These are phyloP conservation scores for Hylaeus volcanicus DNA, from an alignment of 1,140 invertebrate species.

Conservation along the genomic window DNA sequence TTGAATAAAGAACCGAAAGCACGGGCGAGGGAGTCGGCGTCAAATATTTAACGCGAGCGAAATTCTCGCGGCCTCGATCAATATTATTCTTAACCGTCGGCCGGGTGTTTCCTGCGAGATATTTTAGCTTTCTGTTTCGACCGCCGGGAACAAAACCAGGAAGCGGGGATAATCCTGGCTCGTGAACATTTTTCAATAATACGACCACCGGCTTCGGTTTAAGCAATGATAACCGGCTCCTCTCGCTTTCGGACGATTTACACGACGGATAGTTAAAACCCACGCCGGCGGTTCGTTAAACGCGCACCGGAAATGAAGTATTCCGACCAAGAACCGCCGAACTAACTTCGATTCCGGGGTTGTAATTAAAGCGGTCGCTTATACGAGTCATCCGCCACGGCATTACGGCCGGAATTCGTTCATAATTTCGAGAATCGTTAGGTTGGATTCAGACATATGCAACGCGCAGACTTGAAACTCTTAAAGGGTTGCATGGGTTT, in stretches of 20 bases:
- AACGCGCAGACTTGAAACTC: no score
- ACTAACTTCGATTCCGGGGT: slow-evolving; percentile 11
- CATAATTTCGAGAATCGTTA: not conserved
- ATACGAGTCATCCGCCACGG: not conserved
- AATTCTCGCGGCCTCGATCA: not conserved
- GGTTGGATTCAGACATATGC: not conserved
- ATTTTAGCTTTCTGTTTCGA: not conserved
- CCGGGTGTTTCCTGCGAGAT: not conserved
- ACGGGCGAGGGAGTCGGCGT: not conserved
- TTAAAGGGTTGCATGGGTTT: no score
- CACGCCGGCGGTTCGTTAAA: slow-evolving; percentile 8
- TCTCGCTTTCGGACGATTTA: not conserved
- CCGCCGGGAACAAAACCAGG: not conserved
- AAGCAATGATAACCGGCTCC: not conserved
- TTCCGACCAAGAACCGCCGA: slow-evolving; percentile 2
- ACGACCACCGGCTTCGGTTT: not conserved
- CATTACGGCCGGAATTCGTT: not conserved
- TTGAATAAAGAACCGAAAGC: slow-evolving; percentile 12
- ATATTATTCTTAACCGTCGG: slow-evolving; percentile 27
- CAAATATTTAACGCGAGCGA: slow-evolving; percentile 29
- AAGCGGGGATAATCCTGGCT: not conserved
- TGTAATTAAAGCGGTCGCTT: slow-evolving; percentile 38
- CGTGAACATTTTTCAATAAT: not conserved
- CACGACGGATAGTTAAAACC: not conserved
- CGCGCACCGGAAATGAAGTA: slow-evolving; percentile 23